Base-by-base conservation (phyloP, 2,797 vertebrate genomes). In the Sphaeramia orbicularis region DNA sequence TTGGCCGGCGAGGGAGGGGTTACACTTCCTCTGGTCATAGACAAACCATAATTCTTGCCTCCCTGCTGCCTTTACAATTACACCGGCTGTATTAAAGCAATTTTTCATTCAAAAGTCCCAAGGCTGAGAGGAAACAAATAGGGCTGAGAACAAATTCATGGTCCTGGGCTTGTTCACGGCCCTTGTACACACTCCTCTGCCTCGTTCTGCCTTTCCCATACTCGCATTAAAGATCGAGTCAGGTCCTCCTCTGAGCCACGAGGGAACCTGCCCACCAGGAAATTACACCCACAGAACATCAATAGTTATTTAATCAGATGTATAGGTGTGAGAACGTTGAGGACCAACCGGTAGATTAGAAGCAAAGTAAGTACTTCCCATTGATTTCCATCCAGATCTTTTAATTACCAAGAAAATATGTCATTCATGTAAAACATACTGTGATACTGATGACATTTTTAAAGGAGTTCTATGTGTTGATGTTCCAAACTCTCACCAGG, bases 101-200 rank as follows among this genome's bases (percentile, higher is more conserved):
- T 86, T 80, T 83, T 84, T 91, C 83, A 85, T 80, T 76, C 53
- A 66, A 78, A 75, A 71, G 60, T 80, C 83, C 83, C 69, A 68
- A 70, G 67, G 87, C 87, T 68, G 53, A 65, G 54, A 55, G 45
- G 13, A 74, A 65, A 79, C 35, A 70, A 80, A 75, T 40, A 51
- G 44, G 66, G 66, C 59, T 71, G 63, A 63, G 60, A 60, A 55
- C 57, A 70, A 60, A 64, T 75, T 55, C 16, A 35, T 32, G 60
- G 64, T 76, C 38, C 24, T 64, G 42, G 53, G 27, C 45, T 52
- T 66, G 52, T 38, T 56, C 47, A 53, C 7, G 24, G 74, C 70
- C 81, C 50, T 64, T 66, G 71, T 42, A 52, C 38, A 47, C 65
- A 13, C 43, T 47, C 7, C n/a, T 64, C 70, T 61, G 36, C 63